A percentile compares a stretch with the other conserved stretches of the same genome.
These are phyloP conservation scores for Petrophora chlorosata DNA, from an alignment of 2,888 invertebrate species.

Conservation along the genomic window DNA sequence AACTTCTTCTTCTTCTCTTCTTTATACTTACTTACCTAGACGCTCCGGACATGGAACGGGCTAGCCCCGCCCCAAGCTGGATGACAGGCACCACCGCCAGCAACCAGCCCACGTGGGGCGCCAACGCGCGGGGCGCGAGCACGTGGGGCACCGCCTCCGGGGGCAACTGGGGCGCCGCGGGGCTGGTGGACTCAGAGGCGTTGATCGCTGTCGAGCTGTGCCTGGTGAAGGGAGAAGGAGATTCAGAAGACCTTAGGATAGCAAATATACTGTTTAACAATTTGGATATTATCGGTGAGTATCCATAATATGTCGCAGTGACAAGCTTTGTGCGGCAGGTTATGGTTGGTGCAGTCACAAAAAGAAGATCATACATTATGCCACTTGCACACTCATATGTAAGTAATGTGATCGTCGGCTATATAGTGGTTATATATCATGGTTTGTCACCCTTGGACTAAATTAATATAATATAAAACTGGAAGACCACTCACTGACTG, in stretches of 20 bases:
- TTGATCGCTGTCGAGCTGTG: conserved; percentile 86
- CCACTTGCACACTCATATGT: too few species aligned
- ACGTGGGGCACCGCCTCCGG: conserved; percentile 83
- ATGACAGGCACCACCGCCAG: conserved; percentile 33
- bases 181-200: conserved; percentile 92
- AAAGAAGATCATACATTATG: too few species aligned
- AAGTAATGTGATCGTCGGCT: too few species aligned
- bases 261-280: conserved; percentile 97
- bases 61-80: conserved; percentile 56
- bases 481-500: too few species aligned
- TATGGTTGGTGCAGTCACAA: too few species aligned
- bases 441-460: too few species aligned
- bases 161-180: conserved; percentile 89
- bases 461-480: too few species aligned
- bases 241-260: conserved; percentile 85
- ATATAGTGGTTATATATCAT: too few species aligned
- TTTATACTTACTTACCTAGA: conserved; percentile 18
- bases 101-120: conserved; percentile 39
- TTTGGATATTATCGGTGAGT: conserved; percentile 94
- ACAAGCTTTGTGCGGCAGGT: too few species aligned
- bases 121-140: conserved; percentile 82
- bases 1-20: not conserved
- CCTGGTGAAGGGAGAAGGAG: conserved; percentile 72
- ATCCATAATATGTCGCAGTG: too few species aligned
- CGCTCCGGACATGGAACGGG: conserved; percentile 45